Evolutionary conservation across 2,797 vertebrate genomes (phyloP).

Genomic region (Sebastes dallii): DNA sequence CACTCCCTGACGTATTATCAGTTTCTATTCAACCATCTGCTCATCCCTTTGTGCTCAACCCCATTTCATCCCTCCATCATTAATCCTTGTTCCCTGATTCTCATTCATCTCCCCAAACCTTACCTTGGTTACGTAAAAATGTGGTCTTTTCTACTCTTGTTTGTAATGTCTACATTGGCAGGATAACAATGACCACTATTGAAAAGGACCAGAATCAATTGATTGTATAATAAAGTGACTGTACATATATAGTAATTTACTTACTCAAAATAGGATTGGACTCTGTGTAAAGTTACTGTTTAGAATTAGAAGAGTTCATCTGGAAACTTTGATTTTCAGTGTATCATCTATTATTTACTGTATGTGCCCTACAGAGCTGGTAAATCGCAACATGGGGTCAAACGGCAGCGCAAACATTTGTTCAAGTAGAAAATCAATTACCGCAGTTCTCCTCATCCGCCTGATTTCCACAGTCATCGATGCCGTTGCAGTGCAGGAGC

Average conservation of each 20-base stretch:
- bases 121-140: background rate
- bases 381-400: background rate
- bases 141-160: background rate
- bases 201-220: background rate
- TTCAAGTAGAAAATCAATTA: constrained; percentile 66
- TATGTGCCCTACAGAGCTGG: background rate
- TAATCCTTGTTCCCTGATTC: background rate
- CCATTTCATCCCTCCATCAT: background rate
- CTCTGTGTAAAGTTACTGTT: background rate
- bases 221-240: background rate
- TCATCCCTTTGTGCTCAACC: background rate
- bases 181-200: background rate
- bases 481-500: constrained; percentile 92
- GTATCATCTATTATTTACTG: background rate
- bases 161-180: background rate
- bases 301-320: background rate
- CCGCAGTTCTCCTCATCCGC: constrained; percentile 96
- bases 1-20: background rate
- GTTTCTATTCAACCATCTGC: background rate
- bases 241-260: background rate
- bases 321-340: background rate
- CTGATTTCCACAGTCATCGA: constrained; percentile 92
- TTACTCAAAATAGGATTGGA: background rate
- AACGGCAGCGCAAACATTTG: background rate
- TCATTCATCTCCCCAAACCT: background rate